Conservation (phyloP, 2,888 invertebrate genomes). For the Tenthredo mesomela region DNA sequence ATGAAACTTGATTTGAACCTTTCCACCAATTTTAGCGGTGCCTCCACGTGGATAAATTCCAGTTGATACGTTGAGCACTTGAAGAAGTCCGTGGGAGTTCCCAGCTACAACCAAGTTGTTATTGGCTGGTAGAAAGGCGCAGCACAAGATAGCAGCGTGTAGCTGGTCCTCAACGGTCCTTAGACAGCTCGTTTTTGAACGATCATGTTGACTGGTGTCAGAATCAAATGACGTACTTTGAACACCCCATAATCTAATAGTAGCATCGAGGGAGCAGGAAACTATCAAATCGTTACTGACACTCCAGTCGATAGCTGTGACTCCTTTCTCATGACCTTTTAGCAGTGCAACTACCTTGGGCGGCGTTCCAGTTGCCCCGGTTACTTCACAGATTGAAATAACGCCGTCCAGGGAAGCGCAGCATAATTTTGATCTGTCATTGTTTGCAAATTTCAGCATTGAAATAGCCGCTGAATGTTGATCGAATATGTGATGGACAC, state of each 20-base stretch:
- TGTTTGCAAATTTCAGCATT: slow-evolving; percentile 91
- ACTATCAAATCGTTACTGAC: slow-evolving; percentile 91
- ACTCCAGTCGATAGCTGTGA: slow-evolving; percentile 93
- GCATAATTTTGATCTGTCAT: slow-evolving; percentile 89
- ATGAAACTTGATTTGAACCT: slow-evolving; percentile 68
- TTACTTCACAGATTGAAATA: slow-evolving; percentile 89
- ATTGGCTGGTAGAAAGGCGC: slow-evolving; percentile 91
- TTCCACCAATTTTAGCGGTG: slow-evolving; percentile 80
- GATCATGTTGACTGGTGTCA: neutral
- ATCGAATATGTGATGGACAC: slow-evolving; percentile 94
- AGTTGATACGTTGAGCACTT: slow-evolving; percentile 91
- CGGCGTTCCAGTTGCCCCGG: slow-evolving; percentile 81
- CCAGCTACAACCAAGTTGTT: slow-evolving; percentile 92
- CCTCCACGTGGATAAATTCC: slow-evolving; percentile 87
- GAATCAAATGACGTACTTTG: slow-evolving; percentile 68
- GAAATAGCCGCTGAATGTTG: slow-evolving; percentile 88
- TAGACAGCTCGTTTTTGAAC: slow-evolving; percentile 78
- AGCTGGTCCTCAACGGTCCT: slow-evolving; percentile 84
- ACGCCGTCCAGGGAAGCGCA: slow-evolving; percentile 90
- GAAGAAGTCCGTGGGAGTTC: slow-evolving; percentile 86
- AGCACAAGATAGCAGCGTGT: slow-evolving; percentile 83
- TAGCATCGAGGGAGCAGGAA: slow-evolving; percentile 87
- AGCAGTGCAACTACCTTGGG: slow-evolving; percentile 86
- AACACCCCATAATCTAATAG: slow-evolving; percentile 87
- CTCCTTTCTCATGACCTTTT: slow-evolving; percentile 87